These are phyloP conservation scores for Cephus nigrinus DNA, from an alignment of 2,888 invertebrate genomes.

Conservation along the genomic window DNA sequence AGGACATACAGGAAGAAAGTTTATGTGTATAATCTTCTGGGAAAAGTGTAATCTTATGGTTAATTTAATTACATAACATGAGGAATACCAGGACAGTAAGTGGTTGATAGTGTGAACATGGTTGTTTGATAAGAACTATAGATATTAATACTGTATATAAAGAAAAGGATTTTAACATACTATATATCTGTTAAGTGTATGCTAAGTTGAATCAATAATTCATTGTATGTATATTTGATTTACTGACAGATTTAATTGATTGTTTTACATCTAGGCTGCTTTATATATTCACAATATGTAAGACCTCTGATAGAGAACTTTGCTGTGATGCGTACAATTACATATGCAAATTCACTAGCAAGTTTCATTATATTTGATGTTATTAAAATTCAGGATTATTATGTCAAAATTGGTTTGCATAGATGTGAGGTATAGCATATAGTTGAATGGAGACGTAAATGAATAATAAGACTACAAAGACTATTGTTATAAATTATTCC, in stretches of 20 bases:
- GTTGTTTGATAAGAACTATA: neutral
- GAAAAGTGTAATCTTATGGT: slow-evolving; percentile 73
- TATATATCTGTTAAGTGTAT: neutral
- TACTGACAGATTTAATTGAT: neutral
- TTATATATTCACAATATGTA: neutral
- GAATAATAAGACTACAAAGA: neutral
- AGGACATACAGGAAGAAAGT: slow-evolving; percentile 79
- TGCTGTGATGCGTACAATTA: neutral
- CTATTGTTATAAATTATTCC: too few species aligned
- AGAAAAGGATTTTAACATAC: neutral
- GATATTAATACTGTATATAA: neutral
- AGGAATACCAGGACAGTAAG: neutral
- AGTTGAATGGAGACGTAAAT: neutral
- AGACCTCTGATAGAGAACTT: neutral
- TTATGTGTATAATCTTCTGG: slow-evolving; percentile 77
- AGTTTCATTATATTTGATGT: neutral
- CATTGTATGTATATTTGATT: neutral
- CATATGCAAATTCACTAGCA: neutral
- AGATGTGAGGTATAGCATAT: neutral
- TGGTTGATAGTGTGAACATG: neutral
- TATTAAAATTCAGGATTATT: neutral
- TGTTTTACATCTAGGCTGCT: neutral
- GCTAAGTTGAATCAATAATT: neutral
- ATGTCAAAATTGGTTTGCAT: neutral
- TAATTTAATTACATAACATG: neutral